phyloP scores from a whole-genome alignment of 1,140 invertebrate genomes.

The Drosophila bocki region DNA sequence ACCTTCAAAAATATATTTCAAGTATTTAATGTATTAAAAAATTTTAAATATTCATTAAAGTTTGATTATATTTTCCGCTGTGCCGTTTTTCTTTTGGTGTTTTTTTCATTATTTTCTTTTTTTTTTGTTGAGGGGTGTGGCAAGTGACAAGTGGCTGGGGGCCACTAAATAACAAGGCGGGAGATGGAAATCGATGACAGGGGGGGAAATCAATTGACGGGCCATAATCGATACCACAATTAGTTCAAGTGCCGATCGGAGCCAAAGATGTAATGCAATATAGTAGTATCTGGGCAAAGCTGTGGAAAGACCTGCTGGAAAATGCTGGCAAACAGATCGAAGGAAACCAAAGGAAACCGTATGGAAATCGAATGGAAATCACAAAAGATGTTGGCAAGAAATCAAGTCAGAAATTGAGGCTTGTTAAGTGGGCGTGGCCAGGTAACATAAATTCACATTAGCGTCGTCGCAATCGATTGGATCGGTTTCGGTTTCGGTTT shows the following conservation, averaged over 20 bases:
- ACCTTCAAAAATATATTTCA: too few species aligned
- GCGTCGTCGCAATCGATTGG: slow-evolving; percentile 57
- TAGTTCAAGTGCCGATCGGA: slow-evolving; percentile 54
- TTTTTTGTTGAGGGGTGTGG: not conserved
- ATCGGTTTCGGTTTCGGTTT: slow-evolving; percentile 21
- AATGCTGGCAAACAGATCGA: slow-evolving; percentile 1
- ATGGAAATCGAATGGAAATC: slow-evolving; percentile 10
- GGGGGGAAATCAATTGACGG: slow-evolving; percentile 37
- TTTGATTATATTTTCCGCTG: not conserved
- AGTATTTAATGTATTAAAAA: too few species aligned
- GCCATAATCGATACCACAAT: slow-evolving; percentile 76
- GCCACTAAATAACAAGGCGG: slow-evolving; percentile 21
- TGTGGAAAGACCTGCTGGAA: slow-evolving; percentile 26
- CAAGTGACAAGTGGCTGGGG: slow-evolving; percentile 24
- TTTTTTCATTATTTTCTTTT: not conserved
- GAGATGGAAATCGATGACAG: slow-evolving; percentile 2
- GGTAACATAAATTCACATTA: slow-evolving; percentile 69
- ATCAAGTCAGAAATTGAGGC: slow-evolving; percentile 15
- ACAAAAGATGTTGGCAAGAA: slow-evolving; percentile 7
- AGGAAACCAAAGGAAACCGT: slow-evolving; percentile 2
- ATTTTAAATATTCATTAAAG: too few species aligned
- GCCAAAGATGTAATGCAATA: slow-evolving; percentile 62
- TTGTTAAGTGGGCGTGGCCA: slow-evolving; percentile 65
- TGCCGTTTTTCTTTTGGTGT: not conserved
- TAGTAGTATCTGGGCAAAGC: slow-evolving; percentile 1